Percentiles rank a stretch among this genome's conserved stretches.
Evolutionary conservation across 1,140 invertebrate genomes (phyloP).

Genomic region (Teleogryllus occipitalis): DNA sequence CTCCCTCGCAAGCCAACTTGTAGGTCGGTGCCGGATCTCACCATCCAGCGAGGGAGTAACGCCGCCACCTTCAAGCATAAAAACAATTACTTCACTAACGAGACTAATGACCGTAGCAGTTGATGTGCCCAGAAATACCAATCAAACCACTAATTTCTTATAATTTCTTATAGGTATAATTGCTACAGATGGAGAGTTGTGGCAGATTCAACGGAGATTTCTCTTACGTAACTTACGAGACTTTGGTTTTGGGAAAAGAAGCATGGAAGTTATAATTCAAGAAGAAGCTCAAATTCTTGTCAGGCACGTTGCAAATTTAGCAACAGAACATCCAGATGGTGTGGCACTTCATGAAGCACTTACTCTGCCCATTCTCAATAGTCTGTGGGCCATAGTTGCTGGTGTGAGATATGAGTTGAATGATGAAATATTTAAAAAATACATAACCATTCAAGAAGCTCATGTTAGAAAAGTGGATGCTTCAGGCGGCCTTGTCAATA

Average conservation of each 20-base stretch:
- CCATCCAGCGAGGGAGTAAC: no score
- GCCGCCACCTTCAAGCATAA: no score
- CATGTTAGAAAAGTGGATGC: constrained; percentile 46
- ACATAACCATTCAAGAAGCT: constrained; percentile 49
- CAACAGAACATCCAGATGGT: not conserved
- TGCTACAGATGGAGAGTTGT: constrained; percentile 51
- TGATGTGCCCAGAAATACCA: no score
- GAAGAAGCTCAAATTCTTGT: constrained; percentile 49
- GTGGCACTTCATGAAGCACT: constrained; percentile 16
- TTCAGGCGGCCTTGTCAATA: constrained; percentile 55
- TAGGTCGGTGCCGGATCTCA: no score
- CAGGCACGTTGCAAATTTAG: constrained; percentile 15
- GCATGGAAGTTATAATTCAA: constrained; percentile 47
- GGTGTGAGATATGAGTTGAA: constrained; percentile 47
- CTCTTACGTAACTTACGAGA: constrained; percentile 48
- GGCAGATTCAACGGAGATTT: constrained; percentile 50
- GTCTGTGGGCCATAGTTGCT: constrained; percentile 62
- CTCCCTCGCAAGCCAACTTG: no score
- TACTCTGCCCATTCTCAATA: constrained; percentile 54
- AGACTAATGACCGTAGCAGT: no score
- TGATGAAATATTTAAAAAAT: constrained; percentile 44
- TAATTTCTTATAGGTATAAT: constrained; percentile 45
- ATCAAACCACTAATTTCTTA: constrained; percentile 10
- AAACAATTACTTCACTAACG: no score
- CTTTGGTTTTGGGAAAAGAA: constrained; percentile 51